A percentile compares a stretch with the other conserved stretches of the same genome.
Evolutionary conservation across 2,888 invertebrate species (phyloP).

Genomic region (Ophioninae sp.): DNA sequence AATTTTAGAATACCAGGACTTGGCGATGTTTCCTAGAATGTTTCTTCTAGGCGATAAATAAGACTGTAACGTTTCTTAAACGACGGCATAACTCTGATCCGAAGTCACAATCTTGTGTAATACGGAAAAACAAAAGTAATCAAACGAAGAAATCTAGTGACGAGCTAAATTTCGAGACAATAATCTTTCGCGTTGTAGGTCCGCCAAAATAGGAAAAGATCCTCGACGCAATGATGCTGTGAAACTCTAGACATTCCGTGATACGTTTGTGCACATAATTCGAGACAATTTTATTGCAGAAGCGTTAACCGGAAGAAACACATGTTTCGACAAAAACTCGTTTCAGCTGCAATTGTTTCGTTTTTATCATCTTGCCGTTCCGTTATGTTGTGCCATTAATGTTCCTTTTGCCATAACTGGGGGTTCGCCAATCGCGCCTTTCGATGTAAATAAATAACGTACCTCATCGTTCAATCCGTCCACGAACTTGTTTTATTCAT

Average conservation of each 20-base stretch:
- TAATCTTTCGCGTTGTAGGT: conserved; percentile 25
- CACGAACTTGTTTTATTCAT: conserved; percentile 31
- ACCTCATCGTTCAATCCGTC: conserved; percentile 22
- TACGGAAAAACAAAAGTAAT: neutral
- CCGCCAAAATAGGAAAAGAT: conserved; percentile 2
- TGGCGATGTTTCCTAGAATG: too few relatives aligned
- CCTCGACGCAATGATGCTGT: conserved; percentile 13
- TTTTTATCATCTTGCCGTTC: conserved; percentile 1
- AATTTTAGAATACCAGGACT: too few relatives aligned
- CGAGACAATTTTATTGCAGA: neutral
- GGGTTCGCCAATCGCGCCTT: conserved; percentile 2
- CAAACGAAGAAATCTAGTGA: conserved; percentile 18
- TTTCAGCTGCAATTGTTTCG: neutral
- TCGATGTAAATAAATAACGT: conserved; percentile 55
- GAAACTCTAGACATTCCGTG: conserved; percentile 28
- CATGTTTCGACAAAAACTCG: neutral
- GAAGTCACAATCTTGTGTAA: too few relatives aligned
- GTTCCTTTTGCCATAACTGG: conserved; percentile 29
- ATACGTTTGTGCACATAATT: conserved; percentile 29
- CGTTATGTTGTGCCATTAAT: conserved; percentile 44
- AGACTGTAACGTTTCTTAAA: too few relatives aligned
- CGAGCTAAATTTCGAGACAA: conserved; percentile 39
- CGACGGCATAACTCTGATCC: too few relatives aligned
- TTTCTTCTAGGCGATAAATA: too few relatives aligned
- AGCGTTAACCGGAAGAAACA: neutral